These are phyloP conservation scores for Cabera pusaria DNA, from an alignment of 2,888 invertebrate species.

Conservation along the genomic window DNA sequence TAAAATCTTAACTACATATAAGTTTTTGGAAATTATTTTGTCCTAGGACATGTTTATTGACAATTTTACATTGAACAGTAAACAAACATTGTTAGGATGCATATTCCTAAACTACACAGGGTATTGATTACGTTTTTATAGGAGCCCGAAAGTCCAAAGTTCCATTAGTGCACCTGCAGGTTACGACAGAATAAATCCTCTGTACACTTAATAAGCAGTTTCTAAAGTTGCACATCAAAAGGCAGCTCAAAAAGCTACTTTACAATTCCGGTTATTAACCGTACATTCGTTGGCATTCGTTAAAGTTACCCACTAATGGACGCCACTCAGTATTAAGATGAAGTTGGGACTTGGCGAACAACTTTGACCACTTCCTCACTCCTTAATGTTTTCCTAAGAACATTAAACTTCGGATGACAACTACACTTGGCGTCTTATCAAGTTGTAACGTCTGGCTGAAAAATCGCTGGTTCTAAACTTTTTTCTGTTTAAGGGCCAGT, in stretches of 20 bases:
- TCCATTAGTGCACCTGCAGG: too few species aligned
- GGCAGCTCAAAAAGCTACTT: conserved; percentile 16
- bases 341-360: conserved; percentile 53
- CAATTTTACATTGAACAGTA: too few species aligned
- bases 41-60: too few species aligned
- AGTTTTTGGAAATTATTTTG: too few species aligned
- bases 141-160: too few species aligned
- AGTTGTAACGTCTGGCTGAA: conserved; percentile 31
- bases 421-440: conserved; percentile 41
- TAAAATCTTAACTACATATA: too few species aligned
- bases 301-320: conserved; percentile 62
- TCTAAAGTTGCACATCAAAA: conserved; percentile 3
- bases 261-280: conserved; percentile 22
- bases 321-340: conserved; percentile 56
- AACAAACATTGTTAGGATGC: too few species aligned
- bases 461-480: conserved; percentile 21
- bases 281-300: conserved; percentile 30
- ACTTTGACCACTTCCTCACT: conserved; percentile 62
- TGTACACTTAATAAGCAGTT: too few species aligned
- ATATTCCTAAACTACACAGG: too few species aligned
- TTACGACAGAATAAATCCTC: too few species aligned
- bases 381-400: conserved; percentile 60
- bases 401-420: conserved; percentile 52
- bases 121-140: too few species aligned
- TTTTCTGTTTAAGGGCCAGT: too few species aligned